These are phyloP conservation scores for Eledone cirrhosa DNA, from an alignment of 2,888 invertebrate species.

Conservation along the genomic window DNA sequence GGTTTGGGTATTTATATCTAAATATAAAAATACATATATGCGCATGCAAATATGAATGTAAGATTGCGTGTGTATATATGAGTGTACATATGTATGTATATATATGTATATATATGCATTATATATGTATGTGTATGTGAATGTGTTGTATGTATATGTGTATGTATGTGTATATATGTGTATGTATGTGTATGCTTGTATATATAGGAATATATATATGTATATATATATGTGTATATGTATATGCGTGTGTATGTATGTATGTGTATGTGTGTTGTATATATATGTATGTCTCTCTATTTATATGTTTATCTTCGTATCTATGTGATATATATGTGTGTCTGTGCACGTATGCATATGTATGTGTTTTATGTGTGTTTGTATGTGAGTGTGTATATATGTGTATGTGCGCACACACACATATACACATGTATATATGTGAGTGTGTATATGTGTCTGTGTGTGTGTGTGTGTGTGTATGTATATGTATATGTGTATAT, in stretches of 20 bases:
- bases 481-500: neutral
- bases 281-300: conserved; percentile 23
- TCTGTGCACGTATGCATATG: neutral
- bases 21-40: conserved; percentile 19
- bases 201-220: neutral
- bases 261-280: neutral
- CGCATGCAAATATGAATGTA: conserved; percentile 13
- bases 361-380: too few relatives aligned
- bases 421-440: conserved; percentile 20
- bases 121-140: too few relatives aligned
- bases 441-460: conserved; percentile 11
- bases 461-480: neutral
- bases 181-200: conserved; percentile 8
- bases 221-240: too few relatives aligned
- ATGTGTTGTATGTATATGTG: neutral
- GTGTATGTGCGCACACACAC: neutral
- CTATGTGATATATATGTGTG: neutral
- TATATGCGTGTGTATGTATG: too few relatives aligned
- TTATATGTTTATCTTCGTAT: conserved; percentile 18
- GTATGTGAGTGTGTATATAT: too few relatives aligned
- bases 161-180: conserved; percentile 18
- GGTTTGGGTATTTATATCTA: neutral
- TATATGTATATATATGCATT: too few relatives aligned
- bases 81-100: neutral
- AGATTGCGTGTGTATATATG: neutral